These are phyloP conservation scores for Liasis olivaceus DNA, from an alignment of 2,797 vertebrate species.

Conservation along the genomic window DNA sequence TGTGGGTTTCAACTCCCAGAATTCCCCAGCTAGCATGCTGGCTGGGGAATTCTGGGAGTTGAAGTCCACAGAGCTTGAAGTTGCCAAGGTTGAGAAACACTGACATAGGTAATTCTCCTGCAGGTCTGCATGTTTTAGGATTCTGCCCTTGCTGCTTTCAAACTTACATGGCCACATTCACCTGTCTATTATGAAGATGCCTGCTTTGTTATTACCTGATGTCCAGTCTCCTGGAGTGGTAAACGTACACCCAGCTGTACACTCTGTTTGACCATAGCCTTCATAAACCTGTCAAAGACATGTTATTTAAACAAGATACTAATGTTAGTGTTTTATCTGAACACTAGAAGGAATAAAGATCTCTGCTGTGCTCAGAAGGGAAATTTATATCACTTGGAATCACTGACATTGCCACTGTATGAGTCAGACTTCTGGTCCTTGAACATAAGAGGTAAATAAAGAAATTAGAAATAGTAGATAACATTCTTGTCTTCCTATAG, in stretches of 20 bases:
- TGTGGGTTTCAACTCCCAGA: too few species aligned
- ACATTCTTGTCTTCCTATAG: background rate
- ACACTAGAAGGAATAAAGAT: background rate
- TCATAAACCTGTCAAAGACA: constrained; percentile 85
- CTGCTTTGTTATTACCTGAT: constrained; percentile 79
- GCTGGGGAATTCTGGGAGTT: too few species aligned
- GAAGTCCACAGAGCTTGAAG: too few species aligned
- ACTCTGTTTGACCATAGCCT: constrained; percentile 98
- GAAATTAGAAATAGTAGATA: background rate
- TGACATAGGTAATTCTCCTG: background rate
- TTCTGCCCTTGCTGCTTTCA: background rate
- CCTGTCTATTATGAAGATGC: background rate
- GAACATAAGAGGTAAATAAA: background rate
- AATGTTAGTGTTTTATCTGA: accelerated
- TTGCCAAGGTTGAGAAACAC: too few species aligned
- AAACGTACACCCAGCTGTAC: constrained; percentile 96
- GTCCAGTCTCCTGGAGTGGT: constrained; percentile 99
- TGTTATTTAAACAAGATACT: background rate
- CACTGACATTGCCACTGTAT: background rate
- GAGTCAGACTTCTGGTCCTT: background rate
- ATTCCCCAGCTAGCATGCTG: too few species aligned
- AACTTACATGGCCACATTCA: constrained; percentile 1
- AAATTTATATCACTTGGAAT: background rate
- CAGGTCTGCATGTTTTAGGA: background rate
- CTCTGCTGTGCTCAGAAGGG: background rate